Percentiles rank a stretch among this genome's conserved stretches.
phyloP scores from a whole-genome alignment of 2,888 invertebrate species.

The Lymantria monacha region DNA sequence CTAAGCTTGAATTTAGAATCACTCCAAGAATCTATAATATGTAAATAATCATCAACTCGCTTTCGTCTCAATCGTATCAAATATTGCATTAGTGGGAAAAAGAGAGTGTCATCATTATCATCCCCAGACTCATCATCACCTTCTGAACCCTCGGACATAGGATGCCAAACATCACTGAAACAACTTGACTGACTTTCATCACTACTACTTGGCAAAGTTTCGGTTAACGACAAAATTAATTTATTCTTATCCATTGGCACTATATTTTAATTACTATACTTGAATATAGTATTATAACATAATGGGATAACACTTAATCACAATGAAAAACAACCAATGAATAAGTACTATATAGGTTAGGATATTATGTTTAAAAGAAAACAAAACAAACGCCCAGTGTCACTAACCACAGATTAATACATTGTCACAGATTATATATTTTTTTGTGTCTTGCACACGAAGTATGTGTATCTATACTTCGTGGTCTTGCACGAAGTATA shows the following conservation, averaged over 20 bases:
- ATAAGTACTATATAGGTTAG: no score
- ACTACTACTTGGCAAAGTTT: slow-evolving; percentile 33
- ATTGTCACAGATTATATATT: no score
- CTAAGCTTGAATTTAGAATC: slow-evolving; percentile 58
- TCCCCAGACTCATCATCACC: slow-evolving; percentile 36
- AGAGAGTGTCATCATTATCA: slow-evolving; percentile 46
- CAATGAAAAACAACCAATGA: no score
- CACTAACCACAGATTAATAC: no score
- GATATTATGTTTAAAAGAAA: no score
- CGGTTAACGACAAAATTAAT: slow-evolving; percentile 41
- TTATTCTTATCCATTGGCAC: slow-evolving; percentile 39
- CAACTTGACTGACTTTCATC: slow-evolving; percentile 50
- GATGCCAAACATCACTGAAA: slow-evolving; percentile 51
- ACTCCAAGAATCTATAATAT: slow-evolving; percentile 60
- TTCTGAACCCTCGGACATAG: slow-evolving; percentile 40
- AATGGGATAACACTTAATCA: no score
- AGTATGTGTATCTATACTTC: no score
- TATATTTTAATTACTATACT: neutral
- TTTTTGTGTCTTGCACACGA: no score
- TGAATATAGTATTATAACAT: no score
- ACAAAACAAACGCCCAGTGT: no score
- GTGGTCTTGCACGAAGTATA: no score
- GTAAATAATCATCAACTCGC: slow-evolving; percentile 59
- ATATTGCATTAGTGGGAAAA: slow-evolving; percentile 61
- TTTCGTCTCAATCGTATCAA: slow-evolving; percentile 48